phyloP scores from a whole-genome alignment of 2,888 invertebrate species.

The Trachelus troglodyta region DNA sequence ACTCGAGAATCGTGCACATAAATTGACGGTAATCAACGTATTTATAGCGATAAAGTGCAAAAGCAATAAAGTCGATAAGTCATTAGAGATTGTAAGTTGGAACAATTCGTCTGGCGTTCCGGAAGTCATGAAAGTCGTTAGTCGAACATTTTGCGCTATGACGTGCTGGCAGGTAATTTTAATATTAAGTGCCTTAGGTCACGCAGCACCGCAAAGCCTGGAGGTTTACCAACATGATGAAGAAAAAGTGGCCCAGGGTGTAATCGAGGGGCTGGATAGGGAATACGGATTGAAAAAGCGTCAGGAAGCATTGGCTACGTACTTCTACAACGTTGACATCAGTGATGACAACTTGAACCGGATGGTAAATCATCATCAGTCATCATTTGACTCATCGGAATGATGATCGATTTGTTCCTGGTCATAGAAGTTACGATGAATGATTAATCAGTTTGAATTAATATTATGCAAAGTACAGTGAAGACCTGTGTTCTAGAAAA shows the following conservation, averaged over 20 bases:
- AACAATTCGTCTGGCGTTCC: not conserved
- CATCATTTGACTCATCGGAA: not conserved
- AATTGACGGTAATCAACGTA: not conserved
- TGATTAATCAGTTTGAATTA: not conserved
- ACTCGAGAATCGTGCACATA: not conserved
- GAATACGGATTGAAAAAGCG: not conserved
- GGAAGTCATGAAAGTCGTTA: not conserved
- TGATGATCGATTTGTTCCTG: not conserved
- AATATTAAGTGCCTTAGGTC: not conserved
- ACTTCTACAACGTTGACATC: not conserved
- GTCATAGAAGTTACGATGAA: not conserved
- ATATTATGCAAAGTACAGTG: not conserved
- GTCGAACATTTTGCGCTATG: not conserved
- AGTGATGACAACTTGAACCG: not conserved
- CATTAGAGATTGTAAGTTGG: not conserved
- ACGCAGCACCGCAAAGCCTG: not conserved
- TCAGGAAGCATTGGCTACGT: not conserved
- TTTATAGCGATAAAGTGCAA: not conserved
- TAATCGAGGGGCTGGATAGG: not conserved
- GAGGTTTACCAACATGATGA: not conserved
- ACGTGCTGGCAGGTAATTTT: not conserved
- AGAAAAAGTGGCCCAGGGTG: not conserved
- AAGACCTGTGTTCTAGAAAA: not conserved
- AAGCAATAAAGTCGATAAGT: not conserved
- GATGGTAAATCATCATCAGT: not conserved